Base-by-base conservation (phyloP, 2,113 vertebrate genomes). In the rabbit (Oryctolagus cuniculus) region DNA sequence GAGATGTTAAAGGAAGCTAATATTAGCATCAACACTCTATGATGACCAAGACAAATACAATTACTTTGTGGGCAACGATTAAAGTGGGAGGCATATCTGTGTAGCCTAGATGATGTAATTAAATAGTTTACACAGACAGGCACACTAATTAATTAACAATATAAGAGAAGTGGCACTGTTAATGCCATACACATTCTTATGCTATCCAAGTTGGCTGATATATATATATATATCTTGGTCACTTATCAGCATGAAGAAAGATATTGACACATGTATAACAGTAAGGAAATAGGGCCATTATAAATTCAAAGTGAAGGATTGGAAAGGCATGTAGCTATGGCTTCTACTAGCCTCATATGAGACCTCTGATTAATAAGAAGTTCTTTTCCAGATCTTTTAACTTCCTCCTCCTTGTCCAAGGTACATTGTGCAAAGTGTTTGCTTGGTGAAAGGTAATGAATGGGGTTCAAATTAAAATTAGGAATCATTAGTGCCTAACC, bases 21-120 rank as follows among this genome's bases (percentile, higher is more conserved):
- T 97, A 95, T 95, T 96, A 97, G n/a, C 95, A 97, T 97, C 95
- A 97, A 89, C 85, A 94, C 74, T 97, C 88, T 97, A 86, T 95
- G 94, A 90, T 98, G 92, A 92, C 94, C 96, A 98, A 97, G 91
- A 95, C 93, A 97, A 98, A 97, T 89, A 96, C 97, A 98, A 94
- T 89, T 94, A 87, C 55, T 96, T 49, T 29, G 55, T 93, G 72
- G 13, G 24, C 5, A 87, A 96, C 95, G 91, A 97, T 96, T 84
- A 97, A 96, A 93, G 3, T 91, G 69, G 92, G 21, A 19, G 96
- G 93, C 94, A 5, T 44, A 12, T 83, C 73, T 69, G 44, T 79
- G 74, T 87, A 80, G 91, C 27, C 73, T 58, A 67, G 64, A 69
- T 96, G 73, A 38, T 89, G 80, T 94, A 97, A 97, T 96, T 97